Evolutionary conservation across 2,797 vertebrate genomes (phyloP), one percentile per base, ranked within the genome.

Genomic region (Sebastes ruberrimus): DNA sequence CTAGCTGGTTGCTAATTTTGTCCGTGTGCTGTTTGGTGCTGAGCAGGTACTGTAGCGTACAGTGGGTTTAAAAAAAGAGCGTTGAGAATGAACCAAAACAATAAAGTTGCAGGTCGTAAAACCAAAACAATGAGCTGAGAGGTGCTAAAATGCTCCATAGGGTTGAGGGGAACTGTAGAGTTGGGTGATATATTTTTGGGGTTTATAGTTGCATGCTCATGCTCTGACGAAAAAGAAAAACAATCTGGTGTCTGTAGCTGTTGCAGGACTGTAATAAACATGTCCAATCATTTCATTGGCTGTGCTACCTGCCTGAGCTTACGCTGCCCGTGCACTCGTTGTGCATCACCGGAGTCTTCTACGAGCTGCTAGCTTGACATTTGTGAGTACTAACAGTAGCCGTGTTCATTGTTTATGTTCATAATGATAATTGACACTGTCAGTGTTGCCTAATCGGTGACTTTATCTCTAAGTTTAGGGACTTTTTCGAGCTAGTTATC

Each of bases 321-420:
- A 46, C 38, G 0, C 6, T 46, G 38, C 38, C 0, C 16, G 16
- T 46, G 0, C 16, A 0, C 42, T 46, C 42, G 16, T 46, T 46
- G 42, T 18, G 42, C 6, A 16, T 46, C 42, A 46, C 42, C 3
- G 42, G 6, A 18, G 42, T 46, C 42, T 46, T 8, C 16, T 18
- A 46, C 42, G 16, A 46, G 42, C 42, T 46, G 42, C 42, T 46
- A 46, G 42, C 16, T 46, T 46, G 42, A 0, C 42, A 46, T 18
- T 14, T 46, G 0, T 46, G 42, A 46, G 6, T 18, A 7, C 16
- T 46, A 46, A 8, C 16, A 46, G 16, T 46, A 4, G 42, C 0
- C 3, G 3, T 46, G 16, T 46, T 46, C 16, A 18, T 46, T 46
- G 42, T 18, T 46, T 18, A 46, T 18, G 42, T 46, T 46, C 42